A percentile compares a stretch with the other conserved stretches of the same genome.
These are phyloP conservation scores for Apodemus agrarius DNA, from an alignment of 2,797 vertebrate species.

Conservation along the genomic window DNA sequence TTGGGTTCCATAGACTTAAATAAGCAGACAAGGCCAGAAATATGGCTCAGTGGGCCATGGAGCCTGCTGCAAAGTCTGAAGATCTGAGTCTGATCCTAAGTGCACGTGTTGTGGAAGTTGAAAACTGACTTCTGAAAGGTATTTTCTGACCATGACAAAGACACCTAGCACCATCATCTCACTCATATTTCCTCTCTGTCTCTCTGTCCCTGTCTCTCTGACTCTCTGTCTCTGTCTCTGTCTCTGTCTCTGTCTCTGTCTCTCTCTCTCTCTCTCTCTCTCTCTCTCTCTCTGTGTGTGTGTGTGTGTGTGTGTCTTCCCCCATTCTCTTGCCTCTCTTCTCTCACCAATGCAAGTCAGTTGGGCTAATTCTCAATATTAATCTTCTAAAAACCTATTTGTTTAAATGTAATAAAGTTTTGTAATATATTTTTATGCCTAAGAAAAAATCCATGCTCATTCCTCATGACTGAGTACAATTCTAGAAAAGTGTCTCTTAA, in stretches of 20 bases:
- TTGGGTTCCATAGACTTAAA: not conserved
- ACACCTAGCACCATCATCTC: not conserved
- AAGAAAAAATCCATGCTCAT: not conserved
- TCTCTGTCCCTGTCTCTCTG: not conserved
- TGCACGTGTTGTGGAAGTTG: not conserved
- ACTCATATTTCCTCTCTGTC: not conserved
- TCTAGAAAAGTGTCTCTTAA: fast-evolving
- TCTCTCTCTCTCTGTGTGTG: not conserved
- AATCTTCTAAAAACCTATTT: not conserved
- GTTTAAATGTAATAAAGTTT: not conserved
- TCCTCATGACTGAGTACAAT: not conserved
- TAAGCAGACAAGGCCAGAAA: not conserved
- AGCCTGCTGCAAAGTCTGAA: not conserved
- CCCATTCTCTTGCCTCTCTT: not conserved
- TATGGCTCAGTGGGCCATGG: not conserved
- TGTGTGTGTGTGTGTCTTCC: too few relatives aligned
- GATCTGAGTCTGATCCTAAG: not conserved
- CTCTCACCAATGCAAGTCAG: not conserved
- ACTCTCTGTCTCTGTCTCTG: not conserved
- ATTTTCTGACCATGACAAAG: not conserved
- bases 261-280: not conserved
- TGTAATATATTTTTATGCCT: not conserved
- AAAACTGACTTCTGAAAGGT: not conserved
- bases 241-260: too few relatives aligned
- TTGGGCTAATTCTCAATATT: not conserved